These are phyloP conservation scores for Heliocidaris erythrogramma DNA, from an alignment of 35 echinoderm and acorn worm species.

Conservation along the genomic window DNA sequence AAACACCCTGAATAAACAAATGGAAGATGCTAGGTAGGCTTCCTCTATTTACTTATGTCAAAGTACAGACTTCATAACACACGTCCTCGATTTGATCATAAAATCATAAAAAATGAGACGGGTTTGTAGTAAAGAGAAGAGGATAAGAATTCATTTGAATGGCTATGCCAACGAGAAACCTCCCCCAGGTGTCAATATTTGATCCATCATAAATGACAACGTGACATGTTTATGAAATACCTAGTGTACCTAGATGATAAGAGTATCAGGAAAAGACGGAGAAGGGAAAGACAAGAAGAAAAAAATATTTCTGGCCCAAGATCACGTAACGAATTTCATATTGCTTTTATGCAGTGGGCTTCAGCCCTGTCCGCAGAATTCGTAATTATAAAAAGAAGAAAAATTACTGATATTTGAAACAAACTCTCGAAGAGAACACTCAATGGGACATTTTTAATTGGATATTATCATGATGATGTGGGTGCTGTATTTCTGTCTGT, in stretches of 20 bases:
- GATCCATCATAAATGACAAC: neutral
- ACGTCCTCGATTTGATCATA: neutral
- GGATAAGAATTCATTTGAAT: no score
- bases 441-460: no score
- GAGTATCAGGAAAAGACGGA: neutral
- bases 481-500: no score
- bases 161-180: neutral
- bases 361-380: no score
- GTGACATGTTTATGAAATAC: slow-evolving; percentile 7
- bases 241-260: neutral
- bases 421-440: no score
- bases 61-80: neutral
- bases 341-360: no score
- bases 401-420: no score
- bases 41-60: neutral
- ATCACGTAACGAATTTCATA: neutral
- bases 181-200: neutral
- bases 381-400: no score
- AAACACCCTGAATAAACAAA: neutral
- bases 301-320: neutral
- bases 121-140: neutral
- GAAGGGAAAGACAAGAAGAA: neutral
- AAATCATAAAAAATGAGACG: neutral
- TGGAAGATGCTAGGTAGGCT: no score
- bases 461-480: no score